These are phyloP conservation scores for Hoplodrina ambigua DNA, from an alignment of 2,888 invertebrate genomes.

Conservation along the genomic window DNA sequence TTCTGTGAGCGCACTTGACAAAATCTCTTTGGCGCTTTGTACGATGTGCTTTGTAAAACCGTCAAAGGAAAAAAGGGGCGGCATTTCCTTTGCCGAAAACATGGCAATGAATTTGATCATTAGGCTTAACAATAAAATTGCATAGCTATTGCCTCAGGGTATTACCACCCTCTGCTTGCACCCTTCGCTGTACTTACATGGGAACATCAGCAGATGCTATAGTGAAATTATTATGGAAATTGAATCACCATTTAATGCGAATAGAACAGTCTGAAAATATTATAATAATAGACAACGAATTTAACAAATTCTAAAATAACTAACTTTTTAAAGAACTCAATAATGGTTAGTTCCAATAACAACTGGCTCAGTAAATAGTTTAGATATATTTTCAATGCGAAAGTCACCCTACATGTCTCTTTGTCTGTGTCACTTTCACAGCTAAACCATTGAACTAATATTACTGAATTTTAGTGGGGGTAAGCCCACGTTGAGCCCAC, in stretches of 20 bases:
- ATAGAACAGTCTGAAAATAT: neutral
- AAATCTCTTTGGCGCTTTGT: slow-evolving; percentile 15
- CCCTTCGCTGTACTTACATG: slow-evolving; percentile 36
- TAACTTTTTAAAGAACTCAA: no score
- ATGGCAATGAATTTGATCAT: slow-evolving; percentile 22
- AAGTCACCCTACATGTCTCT: no score
- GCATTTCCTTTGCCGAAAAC: slow-evolving; percentile 24
- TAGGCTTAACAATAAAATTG: slow-evolving; percentile 41
- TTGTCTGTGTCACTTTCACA: no score
- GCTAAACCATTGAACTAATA: no score
- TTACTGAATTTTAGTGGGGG: no score
- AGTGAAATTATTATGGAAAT: slow-evolving; percentile 24
- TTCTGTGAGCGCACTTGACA: slow-evolving; percentile 10
- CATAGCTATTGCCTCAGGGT: slow-evolving; percentile 30
- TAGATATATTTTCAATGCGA: no score
- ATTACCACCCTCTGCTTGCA: slow-evolving; percentile 23
- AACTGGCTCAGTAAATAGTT: no score
- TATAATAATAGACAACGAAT: no score
- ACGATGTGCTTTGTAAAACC: no score
- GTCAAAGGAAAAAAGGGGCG: slow-evolving; percentile 8
- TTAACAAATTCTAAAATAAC: no score
- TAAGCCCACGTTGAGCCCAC: no score
- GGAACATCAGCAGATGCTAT: slow-evolving; percentile 47
- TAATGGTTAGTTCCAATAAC: no score
- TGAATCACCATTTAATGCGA: neutral